A percentile compares a stretch with the other conserved stretches of the same genome.
Conservation (phyloP, 2,113 vertebrate genomes). For the Sebastes schlegelii region DNA sequence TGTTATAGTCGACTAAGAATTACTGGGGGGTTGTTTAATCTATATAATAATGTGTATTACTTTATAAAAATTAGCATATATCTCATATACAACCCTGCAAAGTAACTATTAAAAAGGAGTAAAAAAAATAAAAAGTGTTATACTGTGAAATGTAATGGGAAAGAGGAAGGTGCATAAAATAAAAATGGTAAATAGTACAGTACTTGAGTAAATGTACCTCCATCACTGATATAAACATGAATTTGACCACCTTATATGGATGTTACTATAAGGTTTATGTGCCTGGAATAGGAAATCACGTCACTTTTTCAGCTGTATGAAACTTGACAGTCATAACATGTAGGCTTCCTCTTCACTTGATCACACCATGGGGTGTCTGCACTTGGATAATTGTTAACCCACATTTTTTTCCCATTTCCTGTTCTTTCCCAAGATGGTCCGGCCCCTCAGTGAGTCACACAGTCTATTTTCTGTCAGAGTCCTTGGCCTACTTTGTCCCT, state of each 20-base stretch:
- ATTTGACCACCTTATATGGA: background rate
- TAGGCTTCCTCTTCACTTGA: conserved; percentile 11
- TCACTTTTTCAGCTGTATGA: background rate
- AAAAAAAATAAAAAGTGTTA: background rate
- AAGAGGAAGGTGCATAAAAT: background rate
- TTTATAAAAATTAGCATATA: too few species aligned
- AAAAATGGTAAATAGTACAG: background rate
- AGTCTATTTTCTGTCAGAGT: conserved; percentile 83
- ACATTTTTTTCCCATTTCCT: conserved; percentile 63
- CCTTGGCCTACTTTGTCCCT: conserved; percentile 86
- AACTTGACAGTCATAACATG: background rate
- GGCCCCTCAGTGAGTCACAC: conserved; percentile 63
- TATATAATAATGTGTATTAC: too few species aligned
- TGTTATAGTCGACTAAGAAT: background rate
- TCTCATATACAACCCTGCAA: too few species aligned
- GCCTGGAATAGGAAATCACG: background rate
- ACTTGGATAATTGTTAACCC: conserved; percentile 74
- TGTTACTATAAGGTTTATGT: background rate
- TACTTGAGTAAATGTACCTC: too few species aligned
- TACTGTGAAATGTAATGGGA: background rate
- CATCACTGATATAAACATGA: background rate
- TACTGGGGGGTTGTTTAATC: background rate
- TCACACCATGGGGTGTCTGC: conserved; percentile 12
- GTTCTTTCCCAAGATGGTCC: conserved; percentile 66
- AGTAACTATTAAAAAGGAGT: too few species aligned